Percentiles rank a stretch among this genome's conserved stretches.
phyloP scores from a whole-genome alignment of 2,113 vertebrate species.

The Halcyon senegalensis region DNA sequence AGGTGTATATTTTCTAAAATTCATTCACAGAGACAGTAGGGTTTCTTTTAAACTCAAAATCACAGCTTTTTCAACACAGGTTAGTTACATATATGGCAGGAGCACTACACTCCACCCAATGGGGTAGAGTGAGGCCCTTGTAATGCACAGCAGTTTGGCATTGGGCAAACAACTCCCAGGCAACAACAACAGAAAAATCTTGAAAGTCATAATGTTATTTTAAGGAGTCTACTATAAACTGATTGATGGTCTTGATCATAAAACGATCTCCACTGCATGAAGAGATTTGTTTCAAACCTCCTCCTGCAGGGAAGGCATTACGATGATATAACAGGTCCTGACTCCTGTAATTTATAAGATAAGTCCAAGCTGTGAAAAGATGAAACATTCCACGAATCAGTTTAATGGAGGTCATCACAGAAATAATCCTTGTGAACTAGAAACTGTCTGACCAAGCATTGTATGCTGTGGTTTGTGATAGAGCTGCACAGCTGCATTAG shows the following conservation, averaged over 20 bases:
- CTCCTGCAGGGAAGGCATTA: not conserved
- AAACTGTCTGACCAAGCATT: not conserved
- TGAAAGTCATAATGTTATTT: constrained; percentile 2
- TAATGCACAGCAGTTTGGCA: not conserved
- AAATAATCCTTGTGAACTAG: constrained; percentile 26
- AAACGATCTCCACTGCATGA: not conserved
- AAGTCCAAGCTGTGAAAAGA: constrained; percentile 33
- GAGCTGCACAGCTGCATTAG: not conserved
- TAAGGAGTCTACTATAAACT: not conserved
- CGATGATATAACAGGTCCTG: constrained; percentile 24
- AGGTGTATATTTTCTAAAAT: not conserved
- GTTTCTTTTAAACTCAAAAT: not conserved
- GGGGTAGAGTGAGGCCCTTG: not conserved
- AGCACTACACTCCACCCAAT: not conserved
- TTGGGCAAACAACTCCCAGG: not conserved
- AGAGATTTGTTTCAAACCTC: constrained; percentile 50
- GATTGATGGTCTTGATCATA: constrained; percentile 3
- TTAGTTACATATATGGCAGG: not conserved
- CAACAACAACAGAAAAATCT: constrained; percentile 12
- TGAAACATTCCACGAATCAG: constrained; percentile 43
- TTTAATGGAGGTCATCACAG: constrained; percentile 14
- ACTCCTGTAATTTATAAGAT: constrained; percentile 32
- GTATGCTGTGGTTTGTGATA: not conserved
- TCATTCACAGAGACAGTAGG: not conserved
- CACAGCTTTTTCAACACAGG: not conserved